Base-by-base conservation (phyloP, 2,113 vertebrate genomes). In the Cairina moschata region DNA sequence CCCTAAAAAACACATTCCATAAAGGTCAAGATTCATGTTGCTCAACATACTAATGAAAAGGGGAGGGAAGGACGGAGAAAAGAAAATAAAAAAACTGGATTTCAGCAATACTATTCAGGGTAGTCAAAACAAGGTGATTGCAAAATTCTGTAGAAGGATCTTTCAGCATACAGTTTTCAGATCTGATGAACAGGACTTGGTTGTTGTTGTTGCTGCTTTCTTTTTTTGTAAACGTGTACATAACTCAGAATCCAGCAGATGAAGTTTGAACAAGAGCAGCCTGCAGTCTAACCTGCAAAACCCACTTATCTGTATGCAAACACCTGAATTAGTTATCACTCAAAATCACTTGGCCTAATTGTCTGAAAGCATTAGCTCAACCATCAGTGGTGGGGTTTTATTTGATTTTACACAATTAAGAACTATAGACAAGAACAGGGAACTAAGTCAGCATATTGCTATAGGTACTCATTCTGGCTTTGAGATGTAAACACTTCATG, bases 41-140 rank as follows among this genome's bases (percentile, higher is more conserved):
- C 7, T 55, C 68, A 71, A 34, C 4, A 13, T 55, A 42, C 68
- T 88, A 90, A 83, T 38, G 21, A 83, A 79, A 85, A 65, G 5
- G 3, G 12, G 9, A 42, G 4, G 0, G 26, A 60, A 12, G 14
- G 9, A 28, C 4, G 18, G 1, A 7, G 9, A 25, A 38, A n/a
- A 66, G 20, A 22, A 40, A 34, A 40, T 10, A 25, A 6, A 20
- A 32, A 38, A 66, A 25, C 9, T 20, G 1, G 34, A 12, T 38
- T 38, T 40, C 17, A 75, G 13, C 5, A 17, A 68, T 46, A 56
- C 3, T 63, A 4, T n/a, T 74, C 36, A 52, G 54, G 4, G 15
- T 22, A 73, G 18, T 16, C 52, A 87, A 84, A 95, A 50, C 4
- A 67, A 75, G 7, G 6, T 9, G 2, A 26, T 23, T 28, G 6